Base-by-base conservation (phyloP, 2,888 invertebrate genomes). In the Brenthis ino region DNA sequence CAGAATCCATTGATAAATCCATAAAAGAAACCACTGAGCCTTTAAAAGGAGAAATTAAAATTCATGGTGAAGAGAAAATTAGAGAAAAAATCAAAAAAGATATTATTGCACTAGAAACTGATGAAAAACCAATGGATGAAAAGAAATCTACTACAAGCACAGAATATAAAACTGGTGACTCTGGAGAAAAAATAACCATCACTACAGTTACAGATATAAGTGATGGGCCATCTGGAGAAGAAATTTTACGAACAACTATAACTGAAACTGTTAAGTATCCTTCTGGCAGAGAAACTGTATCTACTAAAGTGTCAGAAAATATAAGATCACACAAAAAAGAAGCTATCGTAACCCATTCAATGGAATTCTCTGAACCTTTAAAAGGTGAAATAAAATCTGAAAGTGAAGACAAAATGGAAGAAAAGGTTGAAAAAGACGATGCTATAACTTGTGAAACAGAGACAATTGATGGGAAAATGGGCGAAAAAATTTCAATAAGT, bases 201-300 rank as follows among this genome's bases (percentile, higher is more conserved):
- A 73, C 65, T 55, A 74, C 73, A 2, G 66, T 65, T 13, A 69
- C 69, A 51, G 75, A 77, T 67, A 57, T 65, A 28, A 63, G 50
- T n/a, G 72, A 67, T 58, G 68, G 55, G 20, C 67, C 66, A 12
- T 57, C 61, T 33, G 72, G 67, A 20, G 73, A 73, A 61, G 70
- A 70, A 66, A 70, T 64, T 16, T 51, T 61, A 47, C 67, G 65
- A 61, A 69, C 65, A 54, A 74, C 65, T 51, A 24, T 66, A 16
- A 72, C 57, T 43, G 71, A 73, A 69, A 68, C 70, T 12, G 64
- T 54, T 16, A 71, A 58, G 65, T 65, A 72, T 65, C 74, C 69
- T 0, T 72, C 71, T 14, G 74, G 69, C 12, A 60, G 60, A 67
- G 67, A 70, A 60, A 65, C 63, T 13, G 60, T 72, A 3, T 67